phyloP scores from a whole-genome alignment of 2,113 vertebrate species.

The Tautogolabrus adspersus region DNA sequence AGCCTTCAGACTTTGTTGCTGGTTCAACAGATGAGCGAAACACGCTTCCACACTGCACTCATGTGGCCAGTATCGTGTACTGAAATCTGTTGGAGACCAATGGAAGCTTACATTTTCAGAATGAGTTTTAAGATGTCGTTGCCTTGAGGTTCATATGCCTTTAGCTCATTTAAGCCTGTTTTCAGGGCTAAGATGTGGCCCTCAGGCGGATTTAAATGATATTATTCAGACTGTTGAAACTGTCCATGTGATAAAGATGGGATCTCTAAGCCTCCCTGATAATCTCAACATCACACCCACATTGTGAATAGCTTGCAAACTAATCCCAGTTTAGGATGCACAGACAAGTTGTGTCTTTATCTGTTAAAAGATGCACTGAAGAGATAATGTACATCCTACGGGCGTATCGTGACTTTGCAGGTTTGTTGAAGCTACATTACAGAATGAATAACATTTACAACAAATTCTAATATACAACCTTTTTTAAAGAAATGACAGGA shows the following conservation, averaged over 20 bases:
- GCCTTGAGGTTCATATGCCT: background rate
- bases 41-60: slow-evolving; percentile 63
- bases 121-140: background rate
- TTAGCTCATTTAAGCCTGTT: background rate
- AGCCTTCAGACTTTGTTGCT: background rate
- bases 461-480: background rate
- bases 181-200: background rate
- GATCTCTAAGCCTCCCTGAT: background rate
- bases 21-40: background rate
- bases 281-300: background rate
- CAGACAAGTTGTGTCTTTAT: no score
- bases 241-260: background rate
- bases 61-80: slow-evolving; percentile 59
- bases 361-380: no score
- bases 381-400: no score
- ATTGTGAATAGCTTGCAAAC: no score
- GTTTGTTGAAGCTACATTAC: no score
- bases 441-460: no score
- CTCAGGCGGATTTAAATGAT: background rate
- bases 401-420: no score
- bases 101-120: background rate
- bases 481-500: slow-evolving; percentile 5
- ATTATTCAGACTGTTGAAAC: background rate
- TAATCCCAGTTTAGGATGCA: no score
- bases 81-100: slow-evolving; percentile 7